Base-by-base conservation (phyloP, 37 sponge, comb jelly and placozoan genomes). In the Geodia barretti region DNA sequence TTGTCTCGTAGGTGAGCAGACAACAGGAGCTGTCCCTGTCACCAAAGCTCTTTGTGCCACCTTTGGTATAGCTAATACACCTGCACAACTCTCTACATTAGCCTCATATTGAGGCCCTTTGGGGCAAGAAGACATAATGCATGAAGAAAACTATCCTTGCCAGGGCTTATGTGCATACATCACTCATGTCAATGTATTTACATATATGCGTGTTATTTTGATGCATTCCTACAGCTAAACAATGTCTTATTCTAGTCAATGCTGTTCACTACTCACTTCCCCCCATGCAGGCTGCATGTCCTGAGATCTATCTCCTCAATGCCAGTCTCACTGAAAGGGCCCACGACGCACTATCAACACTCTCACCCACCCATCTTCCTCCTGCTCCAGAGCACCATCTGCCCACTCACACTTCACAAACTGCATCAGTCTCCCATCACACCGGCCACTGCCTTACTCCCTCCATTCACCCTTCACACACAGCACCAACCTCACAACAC, bases 271-370 rank as follows among this genome's bases (percentile, higher is more conserved):
- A 30, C 0, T 77, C 40, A 60, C 26, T 30, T 66, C 7, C 37
- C 41, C 26, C 23, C 31, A 42, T 62, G n/a, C 75, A 72, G 83
- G 66, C 84, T 29, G 47, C 67, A 38, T 68, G 62, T 70, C 77
- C 89, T 7, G 89, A 88, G 62, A 78, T 88, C 61, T 88, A 73
- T 58, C 42, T 88, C 30, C 83, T 79, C 3, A 73, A 83, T 64
- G 60, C 84, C 20, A 21, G 62, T 39, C 41, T 78, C 2, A 0
- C 32, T 62, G 64, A 63, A 21, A 4, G 7, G 65, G 11, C 54
- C 14, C 54, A 47, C 14, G 54, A 14, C 14, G 14, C 54, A 17
- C 54, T n/a, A n/a, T n/a, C n/a, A n/a, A n/a, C n/a, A n/a, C n/a
- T n/a, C n/a, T n/a, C n/a, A n/a, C n/a, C n/a, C n/a, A n/a, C n/a